Conservation (phyloP, 2,888 invertebrate species). For the Platycheirus rosarum region DNA sequence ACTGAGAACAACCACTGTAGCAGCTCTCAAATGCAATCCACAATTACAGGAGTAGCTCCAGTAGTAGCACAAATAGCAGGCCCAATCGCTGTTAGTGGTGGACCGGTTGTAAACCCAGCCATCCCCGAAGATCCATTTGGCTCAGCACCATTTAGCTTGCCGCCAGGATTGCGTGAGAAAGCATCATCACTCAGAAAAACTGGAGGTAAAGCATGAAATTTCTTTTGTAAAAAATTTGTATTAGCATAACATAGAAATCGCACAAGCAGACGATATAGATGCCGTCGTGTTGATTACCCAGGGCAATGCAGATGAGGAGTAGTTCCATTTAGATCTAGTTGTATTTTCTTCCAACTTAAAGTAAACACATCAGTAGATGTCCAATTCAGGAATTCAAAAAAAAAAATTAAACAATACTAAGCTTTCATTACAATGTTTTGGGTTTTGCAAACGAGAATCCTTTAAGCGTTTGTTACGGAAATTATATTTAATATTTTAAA, state of each 20-base stretch:
- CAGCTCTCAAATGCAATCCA: conserved; percentile 61
- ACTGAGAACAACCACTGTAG: conserved; percentile 78
- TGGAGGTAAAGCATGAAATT: conserved; percentile 83
- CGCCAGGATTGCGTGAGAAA: conserved; percentile 83
- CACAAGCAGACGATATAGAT: conserved; percentile 69
- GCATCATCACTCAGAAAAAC: conserved; percentile 82
- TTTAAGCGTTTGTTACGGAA: conserved; percentile 17
- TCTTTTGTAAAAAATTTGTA: conserved; percentile 71
- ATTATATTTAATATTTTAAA: neutral
- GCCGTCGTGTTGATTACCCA: conserved; percentile 64
- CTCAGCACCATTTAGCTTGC: conserved; percentile 91
- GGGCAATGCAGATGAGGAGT: conserved; percentile 68
- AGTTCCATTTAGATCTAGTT: conserved; percentile 70
- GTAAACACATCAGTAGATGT: conserved; percentile 65
- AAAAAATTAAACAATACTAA: conserved; percentile 27
- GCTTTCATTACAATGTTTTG: conserved; percentile 41
- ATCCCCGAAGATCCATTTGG: conserved; percentile 90
- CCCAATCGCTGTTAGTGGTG: conserved; percentile 33
- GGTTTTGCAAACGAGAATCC: conserved; percentile 42
- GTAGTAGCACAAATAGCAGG: conserved; percentile 52
- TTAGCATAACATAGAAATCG: conserved; percentile 72
- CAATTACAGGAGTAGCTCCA: conserved; percentile 27
- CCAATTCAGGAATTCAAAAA: conserved; percentile 51
- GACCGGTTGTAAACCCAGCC: conserved; percentile 77
- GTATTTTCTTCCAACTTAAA: conserved; percentile 63